Percentiles rank a stretch among this genome's conserved stretches.
Conservation (phyloP, 1,140 invertebrate species). For the Scaptodrosophila lebanonensis region DNA sequence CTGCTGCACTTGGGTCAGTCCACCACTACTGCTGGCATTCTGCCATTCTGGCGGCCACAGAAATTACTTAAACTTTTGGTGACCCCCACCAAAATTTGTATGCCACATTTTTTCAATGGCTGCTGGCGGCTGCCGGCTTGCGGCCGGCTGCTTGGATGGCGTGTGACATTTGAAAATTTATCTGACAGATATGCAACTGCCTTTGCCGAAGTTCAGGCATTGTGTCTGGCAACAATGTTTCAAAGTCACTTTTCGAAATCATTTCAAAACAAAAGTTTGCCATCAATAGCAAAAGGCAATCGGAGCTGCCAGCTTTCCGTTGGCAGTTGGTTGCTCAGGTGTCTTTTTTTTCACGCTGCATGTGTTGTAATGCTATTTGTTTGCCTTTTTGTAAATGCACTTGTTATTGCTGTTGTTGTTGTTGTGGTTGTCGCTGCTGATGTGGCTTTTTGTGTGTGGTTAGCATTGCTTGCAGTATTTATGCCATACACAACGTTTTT, state of each 20-base stretch:
- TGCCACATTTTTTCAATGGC: no score
- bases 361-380: slow-evolving; percentile 60
- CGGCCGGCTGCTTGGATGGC: slow-evolving; percentile 37
- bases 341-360: slow-evolving; percentile 35
- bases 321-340: slow-evolving; percentile 32
- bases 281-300: slow-evolving; percentile 28
- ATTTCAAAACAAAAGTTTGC: slow-evolving; percentile 47
- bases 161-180: slow-evolving; percentile 56
- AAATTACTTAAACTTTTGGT: slow-evolving; percentile 55
- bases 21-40: no score
- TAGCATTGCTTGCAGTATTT: no score
- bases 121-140: no score
- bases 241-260: slow-evolving; percentile 50
- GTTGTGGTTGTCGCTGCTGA: not conserved
- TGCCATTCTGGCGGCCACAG: no score
- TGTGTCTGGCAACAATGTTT: slow-evolving; percentile 18
- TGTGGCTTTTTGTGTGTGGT: slow-evolving; percentile 27
- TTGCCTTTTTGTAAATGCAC: slow-evolving; percentile 5
- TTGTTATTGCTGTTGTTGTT: slow-evolving; percentile 19
- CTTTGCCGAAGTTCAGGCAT: slow-evolving; percentile 34
- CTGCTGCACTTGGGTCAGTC: no score
- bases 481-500: no score
- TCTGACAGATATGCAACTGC: slow-evolving; percentile 1
- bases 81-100: slow-evolving; percentile 41
- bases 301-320: slow-evolving; percentile 7